Evolutionary conservation across 2,888 invertebrate species (phyloP), one percentile per base, ranked within the genome.

Genomic region (Torymus tubicola): DNA sequence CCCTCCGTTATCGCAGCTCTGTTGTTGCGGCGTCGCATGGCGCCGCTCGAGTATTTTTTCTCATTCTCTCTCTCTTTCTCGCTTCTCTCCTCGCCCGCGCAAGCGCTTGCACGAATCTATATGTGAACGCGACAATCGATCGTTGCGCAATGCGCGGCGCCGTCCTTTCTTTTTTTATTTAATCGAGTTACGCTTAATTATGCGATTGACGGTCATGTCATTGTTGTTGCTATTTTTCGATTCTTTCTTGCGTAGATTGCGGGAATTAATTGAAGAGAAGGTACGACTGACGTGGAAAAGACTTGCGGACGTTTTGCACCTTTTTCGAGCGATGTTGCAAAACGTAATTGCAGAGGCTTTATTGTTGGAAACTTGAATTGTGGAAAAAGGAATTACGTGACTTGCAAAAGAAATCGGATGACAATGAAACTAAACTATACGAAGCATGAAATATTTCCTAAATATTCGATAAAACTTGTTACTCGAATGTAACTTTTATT

Each of bases 171-270:
- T 69, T 67, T 78, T 68, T 42, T 42, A 31, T 42, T 42, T 68
- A 72, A 78, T 78, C 42, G 16, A 76, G 16, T 76, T 68, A 69
- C 18, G 69, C 61, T 69, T 42, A 64, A 57, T 58, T 42, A 8
- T 42, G 42, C 57, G n/a, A 57, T 57, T 42, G 10, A 5, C 57
- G n/a, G 57, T 16, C 57, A 14, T 12, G 14, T 57, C 57, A n/a
- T 16, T 57, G 14, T 57, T 57, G 57, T 57, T 57, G 57, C 57
- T n/a, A 57, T 57, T 57, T 57, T 57, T n/a, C 57, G 57, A n/a
- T 57, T 57, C 16, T 42, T 42, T 42, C 10, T 42, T 42, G 8
- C 57, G 14, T n/a, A n/a, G 57, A 57, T 57, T 57, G 8, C 14
- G 57, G 16, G 57, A 57, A 8, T 42, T 42, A 42, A 42, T 42